These are phyloP conservation scores for Loxodonta africana DNA, from an alignment of 2,113 vertebrate genomes.

Conservation along the genomic window DNA sequence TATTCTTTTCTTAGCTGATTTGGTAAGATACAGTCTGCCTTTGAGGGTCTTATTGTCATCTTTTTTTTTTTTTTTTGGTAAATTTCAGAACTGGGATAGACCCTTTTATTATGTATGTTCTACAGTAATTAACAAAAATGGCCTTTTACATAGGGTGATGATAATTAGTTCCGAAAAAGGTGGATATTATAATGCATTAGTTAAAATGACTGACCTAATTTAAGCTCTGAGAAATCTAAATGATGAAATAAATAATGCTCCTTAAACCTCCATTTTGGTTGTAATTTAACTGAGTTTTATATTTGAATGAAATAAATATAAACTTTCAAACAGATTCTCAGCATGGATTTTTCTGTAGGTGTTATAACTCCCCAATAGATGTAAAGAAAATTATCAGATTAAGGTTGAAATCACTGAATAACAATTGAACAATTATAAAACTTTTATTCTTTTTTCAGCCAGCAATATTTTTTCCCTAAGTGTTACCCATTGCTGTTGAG, in stretches of 20 bases:
- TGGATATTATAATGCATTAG: slow-evolving; percentile 2
- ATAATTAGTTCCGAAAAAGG: slow-evolving; percentile 27
- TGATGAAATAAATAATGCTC: slow-evolving; percentile 43
- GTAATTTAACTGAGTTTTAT: slow-evolving; percentile 56
- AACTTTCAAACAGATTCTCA: slow-evolving; percentile 35
- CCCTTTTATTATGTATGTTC: slow-evolving; percentile 50
- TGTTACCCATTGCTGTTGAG: background rate
- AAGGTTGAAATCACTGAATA: background rate
- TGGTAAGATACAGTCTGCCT: background rate
- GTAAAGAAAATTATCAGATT: background rate
- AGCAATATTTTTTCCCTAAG: background rate
- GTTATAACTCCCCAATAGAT: background rate
- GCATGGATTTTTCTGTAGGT: background rate
- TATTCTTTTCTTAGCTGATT: slow-evolving; percentile 25
- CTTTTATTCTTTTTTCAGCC: background rate
- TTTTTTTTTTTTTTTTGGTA: background rate
- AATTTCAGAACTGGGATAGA: slow-evolving; percentile 14
- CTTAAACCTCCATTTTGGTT: slow-evolving; percentile 48
- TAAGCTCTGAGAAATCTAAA: slow-evolving; percentile 38
- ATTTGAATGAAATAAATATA: slow-evolving; percentile 50
- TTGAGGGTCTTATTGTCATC: background rate
- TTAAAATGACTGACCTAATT: slow-evolving; percentile 71
- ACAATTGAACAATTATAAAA: slow-evolving; percentile 24
- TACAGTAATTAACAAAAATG: slow-evolving; percentile 62
- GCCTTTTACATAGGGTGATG: background rate